Base-by-base conservation (phyloP, 2,797 vertebrate genomes). In the Glossophaga mutica region DNA sequence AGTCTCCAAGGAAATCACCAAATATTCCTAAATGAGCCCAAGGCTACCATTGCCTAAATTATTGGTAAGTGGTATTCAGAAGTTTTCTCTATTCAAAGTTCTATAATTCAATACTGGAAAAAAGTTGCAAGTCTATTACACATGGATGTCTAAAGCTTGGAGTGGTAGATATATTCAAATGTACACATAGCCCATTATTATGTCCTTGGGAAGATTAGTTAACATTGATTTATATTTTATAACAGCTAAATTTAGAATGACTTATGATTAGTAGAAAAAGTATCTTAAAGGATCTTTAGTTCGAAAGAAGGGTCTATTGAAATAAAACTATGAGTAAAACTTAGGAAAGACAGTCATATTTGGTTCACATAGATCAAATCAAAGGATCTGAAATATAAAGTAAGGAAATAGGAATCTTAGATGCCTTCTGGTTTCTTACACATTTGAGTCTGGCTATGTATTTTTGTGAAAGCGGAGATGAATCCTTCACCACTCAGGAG, bases 181-280 rank as follows among this genome's bases (percentile, higher is more conserved):
- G 21, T 76, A 9, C 52, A 68, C 39, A 85, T 89, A 81, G 44
- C 15, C 32, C 24, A 76, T 52, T 71, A 26, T 44, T 76, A 62
- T 76, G 77, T 9, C 83, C 65, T 62, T 55, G 37, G 62, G 82
- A 10, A 89, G 16, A 67, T 79, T 94, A 88, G 93, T 96, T 96
- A 89, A 95, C 88, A 88, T 21, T 34, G 15, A 95, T 81, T 96
- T 95, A 96, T 94, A 96, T 95, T 96, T 97, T 77, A 96, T 89
- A 73, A n/a, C 8, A 88, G 26, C 29, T 91, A 46, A 93, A 92
- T 18, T 55, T 59, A 86, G 46, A 95, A 15, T 91, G 65, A 71
- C 48, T 94, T 92, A 84, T 65, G 16, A 9, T 76, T 55, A 50
- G 5, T 59, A 92, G 21, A 87, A 89, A 78, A 67, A 77, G 16